Conservation (phyloP, 2,113 vertebrate genomes). For the Chionodraco myersi region DNA sequence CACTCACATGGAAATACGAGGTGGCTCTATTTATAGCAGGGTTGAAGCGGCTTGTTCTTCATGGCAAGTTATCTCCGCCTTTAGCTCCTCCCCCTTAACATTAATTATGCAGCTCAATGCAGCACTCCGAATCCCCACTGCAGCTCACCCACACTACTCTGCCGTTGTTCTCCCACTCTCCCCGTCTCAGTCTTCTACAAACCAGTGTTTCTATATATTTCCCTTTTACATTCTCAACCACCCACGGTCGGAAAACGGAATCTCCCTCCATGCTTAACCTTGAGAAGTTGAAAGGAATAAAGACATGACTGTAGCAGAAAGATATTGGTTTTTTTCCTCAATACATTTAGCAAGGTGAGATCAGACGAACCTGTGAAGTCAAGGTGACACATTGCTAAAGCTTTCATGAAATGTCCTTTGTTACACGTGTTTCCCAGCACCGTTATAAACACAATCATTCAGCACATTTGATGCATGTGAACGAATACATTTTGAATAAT, state of each 20-base stretch:
- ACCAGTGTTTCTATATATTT: conserved; percentile 21
- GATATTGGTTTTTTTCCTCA: not conserved
- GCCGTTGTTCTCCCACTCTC: conserved; percentile 43
- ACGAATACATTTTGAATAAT: conserved; percentile 33
- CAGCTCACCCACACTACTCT: conserved; percentile 77
- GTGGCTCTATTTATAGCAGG: conserved; percentile 28
- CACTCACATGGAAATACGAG: conserved; percentile 2
- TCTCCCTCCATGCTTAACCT: conserved; percentile 12
- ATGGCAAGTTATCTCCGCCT: conserved; percentile 66
- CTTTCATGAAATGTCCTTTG: not conserved
- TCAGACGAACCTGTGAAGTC: not conserved
- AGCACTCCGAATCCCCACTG: conserved; percentile 81
- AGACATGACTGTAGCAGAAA: not conserved
- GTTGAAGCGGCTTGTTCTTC: conserved; percentile 49
- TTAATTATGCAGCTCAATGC: conserved; percentile 87
- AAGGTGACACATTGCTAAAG: not conserved
- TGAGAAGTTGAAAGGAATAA: not conserved
- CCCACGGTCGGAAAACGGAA: not conserved
- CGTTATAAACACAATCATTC: not conserved
- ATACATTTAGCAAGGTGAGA: not conserved
- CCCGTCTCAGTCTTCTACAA: conserved; percentile 19
- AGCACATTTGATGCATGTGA: conserved; percentile 3
- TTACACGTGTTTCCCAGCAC: not conserved
- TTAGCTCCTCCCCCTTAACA: conserved; percentile 76
- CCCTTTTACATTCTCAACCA: not conserved